Base-by-base conservation (phyloP, 2,797 vertebrate genomes). In the Diplodus puntazzo region DNA sequence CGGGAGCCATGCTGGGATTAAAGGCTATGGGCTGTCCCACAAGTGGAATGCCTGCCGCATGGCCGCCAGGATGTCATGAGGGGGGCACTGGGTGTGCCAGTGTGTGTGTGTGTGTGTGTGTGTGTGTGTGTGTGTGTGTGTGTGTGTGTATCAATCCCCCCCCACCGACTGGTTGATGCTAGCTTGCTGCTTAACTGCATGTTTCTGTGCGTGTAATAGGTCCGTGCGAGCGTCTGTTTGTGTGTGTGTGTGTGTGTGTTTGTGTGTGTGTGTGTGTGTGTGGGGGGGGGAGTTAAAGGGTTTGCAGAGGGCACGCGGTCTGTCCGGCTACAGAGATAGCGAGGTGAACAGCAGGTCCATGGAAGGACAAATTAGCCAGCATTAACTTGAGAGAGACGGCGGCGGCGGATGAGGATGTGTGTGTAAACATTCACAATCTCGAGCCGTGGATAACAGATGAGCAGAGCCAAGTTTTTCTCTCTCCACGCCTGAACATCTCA, bases 1-100 rank as follows among this genome's bases (percentile, higher is more conserved):
- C 89, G 94, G 95, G 94, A 95, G 93, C 93, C 94, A 94, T 89
- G 91, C 89, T 39, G 73, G 95, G 96, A 95, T 96, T 96, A 96
- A 96, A 94, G 92, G 92, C 94, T 95, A 93, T 93, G 95, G 89
- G 85, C 86, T 92, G 92, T 95, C 94, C 95, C 94, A 92, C 92
- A 90, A 95, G 92, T 95, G 94, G 94, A 96, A 96, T 96, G 94
- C 93, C 92, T 92, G 83, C 90, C 87, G 92, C 92, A 90, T 87
- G 88, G 88, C 81, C 71, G 86, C 89, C 90, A 90, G 90, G 88
- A 92, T 92, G 81, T 91, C 80, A 85, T 77, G 69, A 61, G 75
- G 73, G 85, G 79, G 77, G 67, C 18, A 79, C 45, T 70, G 63
- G 52, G 55, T 67, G 66, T 69, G 69, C 57, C n/a, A 43, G 58